Base-by-base conservation (phyloP, 2,888 invertebrate species). In the Creontiades dilutus region DNA sequence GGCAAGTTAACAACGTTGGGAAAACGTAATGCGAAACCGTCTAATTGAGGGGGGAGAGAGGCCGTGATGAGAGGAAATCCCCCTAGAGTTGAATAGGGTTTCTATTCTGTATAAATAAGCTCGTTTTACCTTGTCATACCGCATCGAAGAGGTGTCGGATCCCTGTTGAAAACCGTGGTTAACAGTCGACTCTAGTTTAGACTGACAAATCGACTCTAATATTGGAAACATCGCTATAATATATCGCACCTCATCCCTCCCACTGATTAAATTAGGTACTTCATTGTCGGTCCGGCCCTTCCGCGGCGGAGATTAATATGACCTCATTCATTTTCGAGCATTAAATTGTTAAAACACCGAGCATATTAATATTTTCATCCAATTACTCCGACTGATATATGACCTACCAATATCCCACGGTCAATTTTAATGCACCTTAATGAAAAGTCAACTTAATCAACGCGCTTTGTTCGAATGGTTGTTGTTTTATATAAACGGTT, bases 181-280 rank as follows among this genome's bases (percentile, higher is more conserved):
- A 47, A 78, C 47, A 78, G 76, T 76, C 47, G 23, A 68, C 78
- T 47, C 37, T 9, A 19, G 11, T 78, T 78, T 46, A 46, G 78
- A 80, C 78, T 90, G 90, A 90, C 90, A 90, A 90, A 90, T 90
- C 87, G 90, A 47, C 57, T n/a, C 90, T 76, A 88, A 90, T 90
- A 88, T 90, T 55, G 87, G 90, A 82, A 81, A 82, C 87, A 48
- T 87, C 68, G 13, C 75, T 47, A 47, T 87, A 90, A 90, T 90
- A 82, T 88, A 90, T 90, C 87, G 48, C 37, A 14, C 16, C 46
- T 19, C 78, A 16, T 47, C 78, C 78, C 16, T 75, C 48, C 61
- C 81, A 82, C 86, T 90, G 84, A 88, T 90, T 88, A 88, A 90
- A 90, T 90, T 90, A 37, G 37, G 37, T 37, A 90, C 76, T 46